Evolutionary conservation across 2,888 invertebrate species (phyloP), one percentile per base, ranked within the genome.

Genomic region (Phorcus lineatus): DNA sequence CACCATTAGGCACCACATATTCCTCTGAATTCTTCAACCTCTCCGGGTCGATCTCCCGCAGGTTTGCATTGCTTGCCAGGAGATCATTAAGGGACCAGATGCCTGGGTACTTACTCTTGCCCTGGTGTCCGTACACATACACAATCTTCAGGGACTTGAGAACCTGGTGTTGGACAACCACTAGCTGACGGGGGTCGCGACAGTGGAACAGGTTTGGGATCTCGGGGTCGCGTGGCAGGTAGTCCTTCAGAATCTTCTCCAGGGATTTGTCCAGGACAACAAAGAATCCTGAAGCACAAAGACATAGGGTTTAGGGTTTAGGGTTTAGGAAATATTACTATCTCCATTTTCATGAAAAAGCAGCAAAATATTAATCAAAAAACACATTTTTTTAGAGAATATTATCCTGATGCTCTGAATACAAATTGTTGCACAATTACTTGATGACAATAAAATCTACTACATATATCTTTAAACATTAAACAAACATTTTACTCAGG

Each of bases 51-150:
- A 87, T 78, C 79, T 89, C 88, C 0, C 83, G 40, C 47, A 90
- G 82, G 81, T 90, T 88, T 70, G 82, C 84, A 81, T 88, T 89
- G 79, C 90, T 90, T 47, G 83, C 84, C 17, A 88, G 80, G 22
- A 90, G 84, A n/a, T 88, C 86, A 52, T 84, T 81, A 0, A 88
- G 84, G 66, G 84, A 81, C 90, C 90, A 90, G 6, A 86, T 78
- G 2, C 87, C 88, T 0, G 87, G 84, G 78, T 87, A 81, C 74
- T 85, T 86, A 80, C 90, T 89, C 79, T 90, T 90, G 2, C 90
- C 90, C 77, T 90, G 90, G 53, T 88, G 88, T 4, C 84, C 88
- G 82, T 85, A 89, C 52, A 89, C 87, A 79, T 85, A 81, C 13
- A 85, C 70, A 11, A 62, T 78, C 40, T 66, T 55, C 11, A 28